Base-by-base conservation (phyloP, 2,888 invertebrate species). In the Melinaea menophilus region DNA sequence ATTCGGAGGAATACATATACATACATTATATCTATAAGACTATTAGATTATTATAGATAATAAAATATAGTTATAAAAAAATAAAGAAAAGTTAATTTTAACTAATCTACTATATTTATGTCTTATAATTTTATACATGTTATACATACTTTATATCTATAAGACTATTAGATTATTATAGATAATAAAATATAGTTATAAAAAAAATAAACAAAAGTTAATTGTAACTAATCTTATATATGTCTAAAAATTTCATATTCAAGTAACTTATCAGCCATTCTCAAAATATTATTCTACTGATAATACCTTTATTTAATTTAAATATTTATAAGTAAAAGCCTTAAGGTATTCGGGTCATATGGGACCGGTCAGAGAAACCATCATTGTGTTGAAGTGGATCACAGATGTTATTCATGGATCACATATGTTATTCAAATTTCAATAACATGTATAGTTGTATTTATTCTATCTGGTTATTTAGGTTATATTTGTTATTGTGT, bases 331-430 rank as follows among this genome's bases (percentile, higher is more conserved):
- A 60, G 68, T 59, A 61, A 63, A 61, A 68, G 62, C 59, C 58
- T 55, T 59, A 64, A 62, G 61, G 73, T 71, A 78, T 78, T 74
- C 70, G 71, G 79, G 78, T 72, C 78, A 69, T 75, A 67, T 71
- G 68, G 68, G 62, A 72, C 73, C 74, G 74, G 76, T 62, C 71
- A 73, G 78, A 78, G 79, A 80, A 79, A 79, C 74, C 22, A 31
- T 31, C 41, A 45, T 59, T 54, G 55, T 59, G 55, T 22, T 59
- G 13, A 59, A 59, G 54, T 59, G 33, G 59, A 54, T 55, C 59
- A 59, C 61, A 55, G 45, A 56, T 51, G 51, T 61, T 55, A 22
- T 22, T 22, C 22, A 22, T 59, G 33, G 59, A 54, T 55, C 59
- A 59, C 61, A 55, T 34, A 56, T 51, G 51, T 61, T 55, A 46